Base-by-base conservation (phyloP, 2,888 invertebrate genomes). In the Dicycla oo region DNA sequence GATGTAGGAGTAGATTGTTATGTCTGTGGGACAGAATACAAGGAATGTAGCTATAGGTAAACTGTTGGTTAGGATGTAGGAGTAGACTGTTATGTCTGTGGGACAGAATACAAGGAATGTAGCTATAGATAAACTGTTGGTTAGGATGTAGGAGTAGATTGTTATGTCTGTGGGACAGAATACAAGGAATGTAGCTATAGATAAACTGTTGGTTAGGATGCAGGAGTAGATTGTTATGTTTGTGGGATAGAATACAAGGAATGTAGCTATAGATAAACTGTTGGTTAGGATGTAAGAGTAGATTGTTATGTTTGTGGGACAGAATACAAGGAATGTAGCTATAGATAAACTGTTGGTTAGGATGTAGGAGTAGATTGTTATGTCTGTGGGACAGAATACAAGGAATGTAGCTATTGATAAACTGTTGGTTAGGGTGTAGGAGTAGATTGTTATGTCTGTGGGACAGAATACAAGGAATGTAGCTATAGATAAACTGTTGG, bases 221-320 rank as follows among this genome's bases (percentile, higher is more conserved):
- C 90, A 89, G 34, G 66, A 80, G n/a, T 64, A 40, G 3, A 82
- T 45, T 0, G 86, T 86, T 47, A 89, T 88, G 7, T 80, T 91
- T 90, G 78, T 30, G 0, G 8, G 20, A 43, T 0, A 40, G 38
- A 54, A 72, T 10, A 13, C n/a, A 53, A 7, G 2, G 10, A 18
- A 49, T 30, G 23, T 20, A 18, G 26, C 18, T 26, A 18, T 53
- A 15, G 18, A 8, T 53, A 26, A 26, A 53, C 15, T 53, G 15
- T 53, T 26, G 0, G 86, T 83, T 2, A 85, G n/a, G 1, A 90
- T 49, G 74, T 91, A 89, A 30, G 66, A 80, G n/a, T 64, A 40
- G 3, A 82, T 45, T 0, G 86, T 86, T 47, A 89, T 88, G 7
- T 80, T 91, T 90, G 78, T 30, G 0, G 8, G 20, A 43, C 0